phyloP scores from a whole-genome alignment of 1,140 invertebrate species.

The Lepidotrigona ventralis region DNA sequence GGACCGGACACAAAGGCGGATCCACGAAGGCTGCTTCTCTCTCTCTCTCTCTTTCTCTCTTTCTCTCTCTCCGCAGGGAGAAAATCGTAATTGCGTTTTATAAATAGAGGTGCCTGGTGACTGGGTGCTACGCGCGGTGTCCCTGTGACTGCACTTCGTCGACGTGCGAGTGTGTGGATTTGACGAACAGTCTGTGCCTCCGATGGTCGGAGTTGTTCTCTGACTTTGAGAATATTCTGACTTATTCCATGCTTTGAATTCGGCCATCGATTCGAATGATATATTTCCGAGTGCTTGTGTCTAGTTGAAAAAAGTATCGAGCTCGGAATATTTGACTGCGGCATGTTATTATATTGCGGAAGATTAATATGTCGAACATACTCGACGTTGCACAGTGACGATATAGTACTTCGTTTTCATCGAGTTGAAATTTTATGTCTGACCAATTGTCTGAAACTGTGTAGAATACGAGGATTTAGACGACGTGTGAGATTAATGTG shows the following conservation, averaged over 20 bases:
- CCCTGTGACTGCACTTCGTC: background rate
- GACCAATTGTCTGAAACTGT: background rate
- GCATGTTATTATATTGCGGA: too few relatives aligned
- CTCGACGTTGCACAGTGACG: too few relatives aligned
- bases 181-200: background rate
- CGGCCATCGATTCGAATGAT: background rate
- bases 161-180: background rate
- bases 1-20: constrained; percentile 34
- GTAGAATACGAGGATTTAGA: background rate
- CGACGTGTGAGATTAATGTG: background rate
- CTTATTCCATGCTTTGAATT: background rate
- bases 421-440: background rate
- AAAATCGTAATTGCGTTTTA: constrained; percentile 43
- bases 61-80: background rate
- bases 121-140: background rate
- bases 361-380: too few relatives aligned
- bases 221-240: background rate
- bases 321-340: too few relatives aligned
- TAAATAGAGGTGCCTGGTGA: constrained; percentile 13
- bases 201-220: background rate
- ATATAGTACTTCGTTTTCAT: too few relatives aligned
- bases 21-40: constrained; percentile 1
- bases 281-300: too few relatives aligned
- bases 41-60: background rate
- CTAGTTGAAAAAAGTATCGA: too few relatives aligned